Evolutionary conservation across 2,888 invertebrate genomes (phyloP).

Genomic region (Hyposoter dolosus): DNA sequence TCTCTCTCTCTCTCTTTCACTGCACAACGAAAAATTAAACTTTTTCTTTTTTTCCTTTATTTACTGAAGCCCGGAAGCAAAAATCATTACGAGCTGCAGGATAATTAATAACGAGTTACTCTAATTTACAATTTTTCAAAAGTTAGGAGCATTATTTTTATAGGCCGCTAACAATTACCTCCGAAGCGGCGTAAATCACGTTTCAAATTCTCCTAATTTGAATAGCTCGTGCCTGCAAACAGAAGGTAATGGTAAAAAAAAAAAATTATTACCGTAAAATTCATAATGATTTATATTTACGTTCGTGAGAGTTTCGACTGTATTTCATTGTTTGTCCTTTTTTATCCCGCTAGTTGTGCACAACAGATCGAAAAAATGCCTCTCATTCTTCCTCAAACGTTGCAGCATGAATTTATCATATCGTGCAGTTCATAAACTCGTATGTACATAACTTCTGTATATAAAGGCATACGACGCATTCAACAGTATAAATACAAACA

Average conservation of each 20-base stretch:
- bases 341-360: constrained; percentile 4
- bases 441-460: constrained; percentile 8
- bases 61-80: no score
- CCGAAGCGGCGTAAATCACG: background rate
- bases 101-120: background rate
- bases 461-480: background rate
- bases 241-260: background rate
- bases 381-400: constrained; percentile 56
- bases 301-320: constrained; percentile 14
- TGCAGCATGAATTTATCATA: constrained; percentile 59
- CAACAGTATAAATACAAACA: constrained; percentile 21
- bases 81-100: no score
- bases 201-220: background rate
- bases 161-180: background rate
- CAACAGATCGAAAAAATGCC: constrained; percentile 22
- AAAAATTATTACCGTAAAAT: background rate
- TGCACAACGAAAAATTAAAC: no score
- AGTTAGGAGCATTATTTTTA: background rate
- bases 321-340: constrained; percentile 26
- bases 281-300: background rate
- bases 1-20: background rate
- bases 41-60: no score
- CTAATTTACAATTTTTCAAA: background rate
- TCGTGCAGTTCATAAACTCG: constrained; percentile 39
- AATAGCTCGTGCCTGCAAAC: background rate